Conservation (phyloP, 1,140 invertebrate genomes). For the Dendrolimus kikuchii region DNA sequence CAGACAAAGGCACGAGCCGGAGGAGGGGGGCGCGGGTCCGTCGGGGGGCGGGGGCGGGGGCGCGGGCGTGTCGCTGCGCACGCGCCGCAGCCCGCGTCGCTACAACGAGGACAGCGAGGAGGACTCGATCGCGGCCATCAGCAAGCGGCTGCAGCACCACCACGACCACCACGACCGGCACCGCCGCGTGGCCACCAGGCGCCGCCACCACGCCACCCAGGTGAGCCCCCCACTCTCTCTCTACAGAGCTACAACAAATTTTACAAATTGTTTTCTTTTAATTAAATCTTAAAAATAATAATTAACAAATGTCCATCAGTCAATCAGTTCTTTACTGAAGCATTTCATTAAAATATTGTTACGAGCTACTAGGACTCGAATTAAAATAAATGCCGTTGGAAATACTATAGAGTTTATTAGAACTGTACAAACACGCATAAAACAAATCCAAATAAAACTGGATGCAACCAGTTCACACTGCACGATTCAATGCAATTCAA, state of each 20-base stretch:
- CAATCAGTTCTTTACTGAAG: too few species aligned
- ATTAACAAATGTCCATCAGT: too few species aligned
- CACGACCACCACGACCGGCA: conserved; percentile 20
- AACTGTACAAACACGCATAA: too few species aligned
- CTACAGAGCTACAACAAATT: background rate
- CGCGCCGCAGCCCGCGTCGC: conserved; percentile 66
- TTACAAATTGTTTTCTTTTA: background rate
- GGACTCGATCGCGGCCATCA: conserved; percentile 71
- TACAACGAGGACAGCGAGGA: conserved; percentile 80
- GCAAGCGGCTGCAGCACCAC: conserved; percentile 51
- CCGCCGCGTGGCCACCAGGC: conserved; percentile 17
- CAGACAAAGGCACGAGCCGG: background rate
- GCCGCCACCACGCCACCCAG: background rate
- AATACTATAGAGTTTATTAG: too few species aligned
- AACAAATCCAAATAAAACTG: too few species aligned
- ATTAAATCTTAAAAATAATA: too few species aligned
- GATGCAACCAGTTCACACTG: too few species aligned
- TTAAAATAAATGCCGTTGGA: too few species aligned
- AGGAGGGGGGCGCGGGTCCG: conserved; percentile 17
- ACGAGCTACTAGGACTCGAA: too few species aligned
- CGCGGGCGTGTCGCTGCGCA: conserved; percentile 38
- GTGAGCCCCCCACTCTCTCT: too few species aligned
- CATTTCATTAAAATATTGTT: too few species aligned
- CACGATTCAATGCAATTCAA: too few species aligned
- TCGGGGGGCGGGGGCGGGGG: conserved; percentile 47